Evolutionary conservation across 2,888 invertebrate genomes (phyloP).

Genomic region (Mimas tiliae): DNA sequence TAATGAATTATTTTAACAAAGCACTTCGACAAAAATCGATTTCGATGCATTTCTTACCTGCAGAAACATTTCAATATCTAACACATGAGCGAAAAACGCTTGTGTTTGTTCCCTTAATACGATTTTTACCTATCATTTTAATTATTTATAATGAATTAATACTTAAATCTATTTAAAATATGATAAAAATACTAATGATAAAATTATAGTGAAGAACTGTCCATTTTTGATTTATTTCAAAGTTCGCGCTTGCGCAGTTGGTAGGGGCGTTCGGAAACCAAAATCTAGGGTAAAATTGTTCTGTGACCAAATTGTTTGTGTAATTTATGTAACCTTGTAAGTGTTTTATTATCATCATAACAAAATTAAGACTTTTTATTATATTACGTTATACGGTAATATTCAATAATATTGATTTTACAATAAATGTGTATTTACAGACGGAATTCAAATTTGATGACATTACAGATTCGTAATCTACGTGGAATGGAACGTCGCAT

Average conservation of each 20-base stretch:
- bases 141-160: conserved; percentile 50
- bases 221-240: conserved; percentile 51
- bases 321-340: too few species aligned
- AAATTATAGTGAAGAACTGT: conserved; percentile 44
- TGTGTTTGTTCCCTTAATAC: conserved; percentile 60
- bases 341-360: too few species aligned
- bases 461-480: too few species aligned
- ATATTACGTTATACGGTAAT: too few species aligned
- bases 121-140: conserved; percentile 69
- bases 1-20: conserved; percentile 37
- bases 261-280: conserved; percentile 14
- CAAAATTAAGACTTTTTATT: too few species aligned
- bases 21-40: conserved; percentile 30
- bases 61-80: conserved; percentile 80
- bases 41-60: conserved; percentile 59
- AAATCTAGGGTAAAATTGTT: not conserved
- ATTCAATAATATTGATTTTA: too few species aligned
- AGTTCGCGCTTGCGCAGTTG: conserved; percentile 57
- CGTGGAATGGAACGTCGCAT: too few species aligned
- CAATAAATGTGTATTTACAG: too few species aligned
- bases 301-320: not conserved
- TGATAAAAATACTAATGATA: conserved; percentile 42
- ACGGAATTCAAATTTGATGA: too few species aligned
- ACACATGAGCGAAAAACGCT: conserved; percentile 66
- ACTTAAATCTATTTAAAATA: conserved; percentile 55